Conservation (phyloP, 2,113 vertebrate species). For the Marcusenius ussheri region DNA sequence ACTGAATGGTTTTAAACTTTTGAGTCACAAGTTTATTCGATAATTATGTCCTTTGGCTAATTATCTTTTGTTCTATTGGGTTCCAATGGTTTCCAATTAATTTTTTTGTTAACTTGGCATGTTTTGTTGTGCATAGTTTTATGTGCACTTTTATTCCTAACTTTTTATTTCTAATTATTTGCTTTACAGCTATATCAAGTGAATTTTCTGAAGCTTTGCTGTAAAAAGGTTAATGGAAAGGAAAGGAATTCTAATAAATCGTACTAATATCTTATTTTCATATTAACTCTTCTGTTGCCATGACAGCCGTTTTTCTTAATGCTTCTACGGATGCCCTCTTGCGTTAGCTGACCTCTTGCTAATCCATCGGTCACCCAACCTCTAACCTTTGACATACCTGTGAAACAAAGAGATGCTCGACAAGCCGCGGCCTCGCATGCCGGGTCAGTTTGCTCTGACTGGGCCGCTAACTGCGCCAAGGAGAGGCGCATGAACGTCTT, state of each 20-base stretch:
- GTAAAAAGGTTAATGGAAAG: neutral
- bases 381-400: neutral
- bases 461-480: neutral
- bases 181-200: constrained; percentile 7
- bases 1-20: neutral
- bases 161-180: constrained; percentile 23
- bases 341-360: neutral
- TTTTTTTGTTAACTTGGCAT: constrained; percentile 35
- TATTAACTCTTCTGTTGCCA: neutral
- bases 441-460: neutral
- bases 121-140: constrained; percentile 29
- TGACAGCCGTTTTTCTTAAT: no score
- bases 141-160: constrained; percentile 22
- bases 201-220: constrained; percentile 8
- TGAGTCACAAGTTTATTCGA: neutral
- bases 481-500: neutral
- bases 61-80: constrained; percentile 38
- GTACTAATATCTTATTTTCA: neutral
- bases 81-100: constrained; percentile 35
- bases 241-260: neutral
- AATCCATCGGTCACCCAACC: neutral
- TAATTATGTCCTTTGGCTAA: constrained; percentile 28
- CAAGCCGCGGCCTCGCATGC: neutral
- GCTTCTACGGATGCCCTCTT: neutral
- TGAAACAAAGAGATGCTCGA: no score